A percentile compares a stretch with the other conserved stretches of the same genome.
Conservation (phyloP, 2,113 vertebrate species). For the Labrus mixtus region DNA sequence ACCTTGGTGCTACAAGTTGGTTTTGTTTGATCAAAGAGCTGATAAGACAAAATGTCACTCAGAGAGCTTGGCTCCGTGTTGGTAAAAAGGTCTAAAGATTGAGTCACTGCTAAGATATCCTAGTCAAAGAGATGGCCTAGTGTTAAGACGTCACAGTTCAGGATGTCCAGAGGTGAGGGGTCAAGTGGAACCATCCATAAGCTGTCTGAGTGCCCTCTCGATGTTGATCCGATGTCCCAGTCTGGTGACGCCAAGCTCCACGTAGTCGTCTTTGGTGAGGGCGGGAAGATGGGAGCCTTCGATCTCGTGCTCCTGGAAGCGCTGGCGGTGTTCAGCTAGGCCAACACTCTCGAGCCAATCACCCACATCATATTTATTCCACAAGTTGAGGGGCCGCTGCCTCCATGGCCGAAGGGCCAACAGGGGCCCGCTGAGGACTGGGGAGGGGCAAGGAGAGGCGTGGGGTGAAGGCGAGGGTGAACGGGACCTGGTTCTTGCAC, state of each 20-base stretch:
- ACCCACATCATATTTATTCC: constrained; percentile 98
- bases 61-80: constrained; percentile 26
- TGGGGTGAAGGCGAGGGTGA: constrained; percentile 93
- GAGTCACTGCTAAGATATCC: constrained; percentile 50
- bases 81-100: constrained; percentile 51
- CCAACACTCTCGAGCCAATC: constrained; percentile 99
- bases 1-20: background rate
- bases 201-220: constrained; percentile 94
- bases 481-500: constrained; percentile 93
- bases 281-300: constrained; percentile 96
- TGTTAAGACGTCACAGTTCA: constrained; percentile 67
- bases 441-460: constrained; percentile 89
- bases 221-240: constrained; percentile 99
- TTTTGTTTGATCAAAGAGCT: constrained; percentile 59
- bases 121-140: constrained; percentile 54
- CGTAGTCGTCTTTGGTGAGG: constrained; percentile 97
- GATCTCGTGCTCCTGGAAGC: constrained; percentile 98
- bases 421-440: constrained; percentile 86
- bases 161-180: constrained; percentile 65
- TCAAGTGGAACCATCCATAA: constrained; percentile 92
- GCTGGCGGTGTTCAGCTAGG: constrained; percentile 95
- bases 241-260: constrained; percentile 97
- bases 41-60: constrained; percentile 35
- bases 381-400: constrained; percentile 95
- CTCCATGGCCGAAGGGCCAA: constrained; percentile 92